Conservation (phyloP, 2,888 invertebrate species). For the Melieria omissa region DNA sequence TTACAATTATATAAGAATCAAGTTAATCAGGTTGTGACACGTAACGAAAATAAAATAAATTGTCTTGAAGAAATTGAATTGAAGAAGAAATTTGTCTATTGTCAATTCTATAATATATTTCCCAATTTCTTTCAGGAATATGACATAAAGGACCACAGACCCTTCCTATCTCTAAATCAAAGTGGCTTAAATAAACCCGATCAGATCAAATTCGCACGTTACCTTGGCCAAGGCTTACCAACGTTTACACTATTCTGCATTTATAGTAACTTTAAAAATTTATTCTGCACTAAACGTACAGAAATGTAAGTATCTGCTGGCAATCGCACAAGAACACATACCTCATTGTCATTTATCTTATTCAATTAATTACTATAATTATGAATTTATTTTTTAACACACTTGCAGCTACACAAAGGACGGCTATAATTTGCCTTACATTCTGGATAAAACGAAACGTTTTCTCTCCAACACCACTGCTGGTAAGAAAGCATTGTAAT, state of each 20-base stretch:
- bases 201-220: constrained; percentile 66
- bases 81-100: neutral
- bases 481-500: constrained; percentile 56
- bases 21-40: no score
- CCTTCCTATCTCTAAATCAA: constrained; percentile 64
- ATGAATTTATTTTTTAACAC: neutral
- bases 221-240: constrained; percentile 66
- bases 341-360: neutral
- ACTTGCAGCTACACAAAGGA: constrained; percentile 63
- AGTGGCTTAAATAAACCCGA: constrained; percentile 66
- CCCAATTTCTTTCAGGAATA: constrained; percentile 56
- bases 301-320: constrained; percentile 61
- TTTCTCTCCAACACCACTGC: constrained; percentile 66
- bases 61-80: no score
- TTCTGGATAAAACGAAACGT: constrained; percentile 66
- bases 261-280: constrained; percentile 67
- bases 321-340: neutral
- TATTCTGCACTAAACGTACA: constrained; percentile 67
- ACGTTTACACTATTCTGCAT: constrained; percentile 67
- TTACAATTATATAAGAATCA: neutral
- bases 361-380: neutral
- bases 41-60: no score
- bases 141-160: constrained; percentile 65
- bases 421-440: constrained; percentile 67
- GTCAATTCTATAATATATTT: neutral